These are phyloP conservation scores for Elachura formosa DNA, from an alignment of 2,113 vertebrate genomes.

Conservation along the genomic window DNA sequence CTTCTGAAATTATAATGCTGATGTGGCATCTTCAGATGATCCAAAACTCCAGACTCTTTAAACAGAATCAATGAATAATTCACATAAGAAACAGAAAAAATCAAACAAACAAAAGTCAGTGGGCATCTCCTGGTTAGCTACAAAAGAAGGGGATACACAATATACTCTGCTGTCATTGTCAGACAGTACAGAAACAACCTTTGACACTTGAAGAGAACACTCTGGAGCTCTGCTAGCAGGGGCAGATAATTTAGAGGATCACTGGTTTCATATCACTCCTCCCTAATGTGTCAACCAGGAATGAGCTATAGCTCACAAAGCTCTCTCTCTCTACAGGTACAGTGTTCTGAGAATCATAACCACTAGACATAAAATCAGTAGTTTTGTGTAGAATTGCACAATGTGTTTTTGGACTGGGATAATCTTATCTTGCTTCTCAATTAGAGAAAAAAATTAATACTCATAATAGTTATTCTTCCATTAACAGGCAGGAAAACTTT, in stretches of 20 bases:
- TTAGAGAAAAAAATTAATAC: background rate
- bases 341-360: background rate
- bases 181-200: background rate
- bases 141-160: background rate
- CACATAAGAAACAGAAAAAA: background rate
- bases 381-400: background rate
- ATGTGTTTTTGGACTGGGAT: background rate
- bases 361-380: background rate
- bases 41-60: background rate
- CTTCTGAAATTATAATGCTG: background rate
- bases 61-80: slow-evolving; percentile 37
- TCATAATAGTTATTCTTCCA: background rate
- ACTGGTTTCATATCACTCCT: background rate
- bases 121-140: background rate
- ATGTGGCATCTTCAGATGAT: background rate
- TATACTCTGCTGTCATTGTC: background rate
- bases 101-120: background rate
- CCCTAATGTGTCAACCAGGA: background rate
- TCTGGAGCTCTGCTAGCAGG: background rate
- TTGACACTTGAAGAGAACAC: background rate
- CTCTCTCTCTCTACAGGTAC: background rate
- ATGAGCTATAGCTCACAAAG: background rate
- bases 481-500: background rate
- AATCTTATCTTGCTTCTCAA: background rate
- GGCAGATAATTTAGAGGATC: background rate